Base-by-base conservation (phyloP, 2,888 invertebrate genomes). In the Protophormia terraenovae region DNA sequence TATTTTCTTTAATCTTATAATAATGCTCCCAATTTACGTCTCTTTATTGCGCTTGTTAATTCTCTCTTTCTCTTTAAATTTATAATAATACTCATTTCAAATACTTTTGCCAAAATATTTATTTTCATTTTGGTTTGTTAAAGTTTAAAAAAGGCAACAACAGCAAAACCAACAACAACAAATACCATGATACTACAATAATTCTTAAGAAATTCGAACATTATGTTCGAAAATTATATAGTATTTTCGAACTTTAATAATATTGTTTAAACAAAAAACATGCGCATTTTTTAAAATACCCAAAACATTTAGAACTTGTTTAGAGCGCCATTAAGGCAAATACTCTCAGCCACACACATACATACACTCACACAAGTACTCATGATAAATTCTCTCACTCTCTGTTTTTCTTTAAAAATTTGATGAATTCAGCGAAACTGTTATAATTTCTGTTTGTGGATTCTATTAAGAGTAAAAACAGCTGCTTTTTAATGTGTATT, bases 141-240 rank as follows among this genome's bases (percentile, higher is more conserved):
- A 76, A 66, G 41, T 16, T 10, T 12, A n/a, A 10, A 50, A 24
- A 62, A 32, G 7, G 16, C 0, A 53, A 75, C 27, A 73, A 53
- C 64, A 81, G 79, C 16, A 41, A 77, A 55, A 8, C 38, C 29
- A 50, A 50, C n/a, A 19, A 24, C 19, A 47, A 35, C 38, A 8
- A 35, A 8, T 35, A 35, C 32, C n/a, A 45, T 16, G n/a, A n/a
- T n/a, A 16, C 45, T 19, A 45, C 16, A 45, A 3, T 35, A 16
- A 14, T 41, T 38, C 12, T 29, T 14, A 41, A 50, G 19, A 73
- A 66, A 71, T 80, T 87, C 87, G 86, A 86, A 87, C 82, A 86
- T 86, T 22, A 82, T 86, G 87, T 86, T 86, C 86, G 87, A 87
- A 86, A 85, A 55, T 50, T 62, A n/a, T 45, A 77, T 45, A 58